Evolutionary conservation across 2,888 invertebrate genomes (phyloP), one percentile per base, ranked within the genome.

Genomic region (Latrodectus hesperus): DNA sequence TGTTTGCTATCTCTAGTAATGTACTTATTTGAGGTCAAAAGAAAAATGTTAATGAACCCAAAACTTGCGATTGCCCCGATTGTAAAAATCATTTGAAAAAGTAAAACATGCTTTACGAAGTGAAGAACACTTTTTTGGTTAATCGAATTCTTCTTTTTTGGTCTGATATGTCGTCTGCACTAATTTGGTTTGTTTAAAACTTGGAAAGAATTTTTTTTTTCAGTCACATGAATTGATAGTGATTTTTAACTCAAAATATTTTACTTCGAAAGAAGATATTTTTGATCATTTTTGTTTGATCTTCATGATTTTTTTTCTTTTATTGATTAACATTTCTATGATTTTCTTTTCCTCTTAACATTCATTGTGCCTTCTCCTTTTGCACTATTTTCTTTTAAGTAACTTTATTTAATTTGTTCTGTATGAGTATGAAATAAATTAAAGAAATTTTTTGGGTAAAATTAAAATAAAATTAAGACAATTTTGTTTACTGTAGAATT

Each of bases 11-110:
- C 84, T 71, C 72, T 75, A 60, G 77, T 65, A 72, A 84, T 72
- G 83, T 38, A 72, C 77, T 65, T 77, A 84, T 84, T 77, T 77
- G 84, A 84, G 84, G 84, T 78, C 72, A 84, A 11, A 22, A 72
- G 52, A 84, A 84, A 84, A 84, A 84, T 71, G 84, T 65, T 84
- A 84, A 84, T 84, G 84, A 84, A 84, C 72, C 71, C 55, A 17
- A 84, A 84, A 76, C 84, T 72, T 64, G 84, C 77, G 77, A 84
- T 84, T 84, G 77, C 53, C 77, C 51, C 52, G 51, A 22, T 84
- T 84, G 76, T 72, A 72, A 77, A 84, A 84, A 77, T 53, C 65
- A n/a, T 72, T 75, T 75, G 38, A 22, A 70, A 70, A n/a, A 73
- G 17, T 12, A 22, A 67, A 72, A 73, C 64, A 73, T 73, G 60